A percentile compares a stretch with the other conserved stretches of the same genome.
These are phyloP conservation scores for Eurystomus gularis DNA, from an alignment of 2,113 vertebrate genomes.

Conservation along the genomic window DNA sequence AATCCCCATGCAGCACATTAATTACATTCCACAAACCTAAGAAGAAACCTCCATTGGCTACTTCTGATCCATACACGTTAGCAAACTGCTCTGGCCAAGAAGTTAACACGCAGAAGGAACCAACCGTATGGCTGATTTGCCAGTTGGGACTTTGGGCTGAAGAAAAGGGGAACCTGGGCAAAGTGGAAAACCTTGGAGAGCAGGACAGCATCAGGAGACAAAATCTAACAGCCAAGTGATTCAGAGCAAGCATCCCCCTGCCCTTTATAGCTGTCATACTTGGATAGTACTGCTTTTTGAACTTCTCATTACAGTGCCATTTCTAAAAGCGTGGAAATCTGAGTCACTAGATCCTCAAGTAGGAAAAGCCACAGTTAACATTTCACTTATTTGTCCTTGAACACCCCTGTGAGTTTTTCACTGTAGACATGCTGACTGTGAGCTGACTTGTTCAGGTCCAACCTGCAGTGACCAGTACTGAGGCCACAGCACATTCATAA, in stretches of 20 bases:
- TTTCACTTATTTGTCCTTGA: background rate
- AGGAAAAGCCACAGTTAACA: background rate
- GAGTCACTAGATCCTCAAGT: background rate
- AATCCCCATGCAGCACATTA: background rate
- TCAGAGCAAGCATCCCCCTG: background rate
- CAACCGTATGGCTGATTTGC: background rate
- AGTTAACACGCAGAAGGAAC: background rate
- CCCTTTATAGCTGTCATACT: background rate
- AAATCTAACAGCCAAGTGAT: background rate
- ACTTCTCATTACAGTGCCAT: background rate
- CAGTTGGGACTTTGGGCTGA: background rate
- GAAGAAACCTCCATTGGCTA: background rate
- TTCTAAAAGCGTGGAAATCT: background rate
- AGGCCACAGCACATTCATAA: background rate
- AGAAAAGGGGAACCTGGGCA: background rate
- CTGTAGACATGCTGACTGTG: background rate
- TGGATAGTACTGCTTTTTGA: background rate
- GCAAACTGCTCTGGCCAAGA: background rate
- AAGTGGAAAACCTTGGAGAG: background rate
- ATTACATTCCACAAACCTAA: background rate
- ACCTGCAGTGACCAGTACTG: background rate
- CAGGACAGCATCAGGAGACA: background rate
- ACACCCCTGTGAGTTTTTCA: background rate
- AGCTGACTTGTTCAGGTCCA: background rate
- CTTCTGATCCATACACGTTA: background rate